Evolutionary conservation across 2,797 vertebrate genomes (phyloP).

Genomic region (Pseudopleuronectes americanus): DNA sequence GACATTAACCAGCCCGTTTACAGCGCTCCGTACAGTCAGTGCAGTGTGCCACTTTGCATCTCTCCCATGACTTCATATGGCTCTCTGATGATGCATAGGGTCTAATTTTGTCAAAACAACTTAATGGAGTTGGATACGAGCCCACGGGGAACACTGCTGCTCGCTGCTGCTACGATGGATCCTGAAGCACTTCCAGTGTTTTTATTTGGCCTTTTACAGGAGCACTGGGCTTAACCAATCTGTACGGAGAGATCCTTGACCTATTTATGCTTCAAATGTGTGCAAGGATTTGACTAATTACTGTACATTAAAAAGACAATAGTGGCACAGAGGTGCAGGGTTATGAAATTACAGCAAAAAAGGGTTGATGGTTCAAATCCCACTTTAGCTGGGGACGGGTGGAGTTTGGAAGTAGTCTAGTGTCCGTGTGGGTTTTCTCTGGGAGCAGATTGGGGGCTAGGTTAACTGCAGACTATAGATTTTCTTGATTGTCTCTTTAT

Average conservation of each 20-base stretch:
- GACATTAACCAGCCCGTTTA: conserved; percentile 13
- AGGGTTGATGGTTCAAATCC: no score
- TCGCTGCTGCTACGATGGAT: conserved; percentile 33
- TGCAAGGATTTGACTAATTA: not conserved
- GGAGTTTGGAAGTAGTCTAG: no score
- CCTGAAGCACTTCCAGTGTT: conserved; percentile 55
- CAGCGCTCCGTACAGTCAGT: conserved; percentile 14
- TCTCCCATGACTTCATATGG: conserved; percentile 65
- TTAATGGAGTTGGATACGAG: conserved; percentile 41
- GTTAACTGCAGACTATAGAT: no score
- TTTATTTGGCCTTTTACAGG: conserved; percentile 54
- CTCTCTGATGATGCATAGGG: conserved; percentile 40
- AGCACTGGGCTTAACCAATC: conserved; percentile 22
- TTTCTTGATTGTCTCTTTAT: no score
- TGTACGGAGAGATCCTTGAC: conserved; percentile 33
- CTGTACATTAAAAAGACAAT: not conserved
- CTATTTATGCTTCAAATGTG: conserved; percentile 18
- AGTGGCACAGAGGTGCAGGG: no score
- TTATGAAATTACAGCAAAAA: no score
- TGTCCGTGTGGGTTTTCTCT: no score
- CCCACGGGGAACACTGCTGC: conserved; percentile 37
- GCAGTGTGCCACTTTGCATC: conserved; percentile 47
- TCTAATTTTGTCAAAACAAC: conserved; percentile 56
- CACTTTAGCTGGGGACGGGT: no score
- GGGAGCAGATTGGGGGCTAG: no score